phyloP scores from a whole-genome alignment of 1,140 invertebrate genomes.

The Leptestheria dahalacensis region DNA sequence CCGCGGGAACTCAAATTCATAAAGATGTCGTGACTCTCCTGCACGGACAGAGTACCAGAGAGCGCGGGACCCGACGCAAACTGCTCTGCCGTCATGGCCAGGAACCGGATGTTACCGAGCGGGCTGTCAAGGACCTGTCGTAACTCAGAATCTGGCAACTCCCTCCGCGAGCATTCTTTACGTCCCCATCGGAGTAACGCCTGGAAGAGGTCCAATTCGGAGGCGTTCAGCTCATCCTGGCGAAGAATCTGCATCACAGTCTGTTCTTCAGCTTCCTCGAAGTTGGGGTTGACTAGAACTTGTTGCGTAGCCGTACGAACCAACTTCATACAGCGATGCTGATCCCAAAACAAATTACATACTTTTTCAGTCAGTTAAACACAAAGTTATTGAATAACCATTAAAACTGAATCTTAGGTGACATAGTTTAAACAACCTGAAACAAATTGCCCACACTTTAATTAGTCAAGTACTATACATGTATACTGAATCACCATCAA shows the following conservation, averaged over 20 bases:
- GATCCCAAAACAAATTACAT: neutral
- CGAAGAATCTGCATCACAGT: conserved; percentile 58
- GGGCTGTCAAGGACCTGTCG: conserved; percentile 35
- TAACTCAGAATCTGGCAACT: conserved; percentile 27
- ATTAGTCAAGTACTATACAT: too few species aligned
- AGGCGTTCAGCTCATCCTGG: conserved; percentile 48
- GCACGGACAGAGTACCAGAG: conserved; percentile 46
- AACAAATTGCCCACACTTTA: too few species aligned
- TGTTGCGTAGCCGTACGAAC: conserved; percentile 28
- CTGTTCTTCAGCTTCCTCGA: conserved; percentile 53
- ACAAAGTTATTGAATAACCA: neutral
- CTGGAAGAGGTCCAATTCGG: conserved; percentile 56
- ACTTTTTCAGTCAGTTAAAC: neutral
- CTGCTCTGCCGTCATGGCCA: conserved; percentile 56
- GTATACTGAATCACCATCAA: conserved; percentile 40
- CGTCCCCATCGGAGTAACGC: conserved; percentile 49
- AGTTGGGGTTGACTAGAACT: conserved; percentile 51
- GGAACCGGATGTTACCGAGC: conserved; percentile 50
- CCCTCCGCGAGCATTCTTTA: conserved; percentile 25
- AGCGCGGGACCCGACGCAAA: conserved; percentile 61
- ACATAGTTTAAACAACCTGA: too few species aligned
- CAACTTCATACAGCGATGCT: neutral
- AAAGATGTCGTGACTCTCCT: conserved; percentile 60
- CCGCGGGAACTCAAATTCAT: conserved; percentile 58
- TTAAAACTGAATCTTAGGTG: too few species aligned